These are phyloP conservation scores for Enteromius unitaeniatus DNA, from an alignment of 2,797 vertebrate genomes.

Conservation along the genomic window DNA sequence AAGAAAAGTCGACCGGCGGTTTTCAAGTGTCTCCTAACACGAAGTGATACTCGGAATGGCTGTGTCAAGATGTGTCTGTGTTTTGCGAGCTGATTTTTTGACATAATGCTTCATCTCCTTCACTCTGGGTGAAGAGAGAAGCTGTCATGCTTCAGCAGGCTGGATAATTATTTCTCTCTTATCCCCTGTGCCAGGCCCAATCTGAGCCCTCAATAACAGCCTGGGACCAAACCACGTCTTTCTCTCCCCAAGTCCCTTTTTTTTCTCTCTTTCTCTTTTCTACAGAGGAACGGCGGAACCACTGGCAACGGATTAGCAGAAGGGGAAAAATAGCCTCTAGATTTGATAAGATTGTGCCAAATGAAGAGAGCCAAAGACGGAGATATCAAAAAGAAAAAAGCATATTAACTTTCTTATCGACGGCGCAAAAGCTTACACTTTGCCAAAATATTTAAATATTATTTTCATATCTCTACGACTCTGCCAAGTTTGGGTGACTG, in stretches of 20 bases:
- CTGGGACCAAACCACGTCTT: conserved; percentile 59
- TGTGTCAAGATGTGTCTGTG: conserved; percentile 75
- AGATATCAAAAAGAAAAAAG: conserved; percentile 31
- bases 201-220: conserved; percentile 79
- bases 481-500: conserved; percentile 12
- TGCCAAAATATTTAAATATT: conserved; percentile 31
- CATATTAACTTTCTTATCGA: conserved; percentile 43
- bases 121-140: conserved; percentile 73
- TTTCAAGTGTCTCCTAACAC: conserved; percentile 55
- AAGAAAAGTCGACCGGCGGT: conserved; percentile 58
- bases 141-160: conserved; percentile 85
- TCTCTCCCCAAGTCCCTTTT: conserved; percentile 54
- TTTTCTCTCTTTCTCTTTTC: conserved; percentile 59
- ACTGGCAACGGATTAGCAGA: conserved; percentile 68
- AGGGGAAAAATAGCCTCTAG: conserved; percentile 60
- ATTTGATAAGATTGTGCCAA: conserved; percentile 61
- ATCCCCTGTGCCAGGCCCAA: conserved; percentile 81
- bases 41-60: conserved; percentile 69
- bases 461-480: conserved; percentile 31
- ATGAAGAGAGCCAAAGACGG: conserved; percentile 51
- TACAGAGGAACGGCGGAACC: conserved; percentile 53
- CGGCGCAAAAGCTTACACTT: background rate
- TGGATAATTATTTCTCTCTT: conserved; percentile 87
- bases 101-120: conserved; percentile 79
- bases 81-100: conserved; percentile 75